These are phyloP conservation scores for Podabrus alpinus DNA, from an alignment of 2,888 invertebrate species.

Conservation along the genomic window DNA sequence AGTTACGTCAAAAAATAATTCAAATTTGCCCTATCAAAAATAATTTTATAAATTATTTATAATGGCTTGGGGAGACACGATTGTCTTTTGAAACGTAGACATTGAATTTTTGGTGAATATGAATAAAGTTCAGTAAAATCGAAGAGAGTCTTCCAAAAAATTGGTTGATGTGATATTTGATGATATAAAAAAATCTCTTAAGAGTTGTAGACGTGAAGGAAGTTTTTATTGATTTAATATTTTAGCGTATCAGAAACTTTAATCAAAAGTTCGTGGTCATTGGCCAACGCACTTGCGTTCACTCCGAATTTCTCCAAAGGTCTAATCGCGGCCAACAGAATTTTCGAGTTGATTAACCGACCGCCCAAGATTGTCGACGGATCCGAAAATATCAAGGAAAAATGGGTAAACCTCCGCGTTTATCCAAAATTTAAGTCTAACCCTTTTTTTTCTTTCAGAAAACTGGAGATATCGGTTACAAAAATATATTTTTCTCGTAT, in stretches of 20 bases:
- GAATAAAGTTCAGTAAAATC: too few relatives aligned
- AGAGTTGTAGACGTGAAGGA: too few relatives aligned
- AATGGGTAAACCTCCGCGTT: slow-evolving; percentile 43
- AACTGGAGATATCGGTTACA: background rate
- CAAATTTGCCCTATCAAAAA: too few relatives aligned
- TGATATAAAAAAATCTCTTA: too few relatives aligned
- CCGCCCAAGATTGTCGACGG: slow-evolving; percentile 62
- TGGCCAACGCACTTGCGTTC: slow-evolving; percentile 69
- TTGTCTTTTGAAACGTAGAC: too few relatives aligned
- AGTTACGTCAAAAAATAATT: too few relatives aligned
- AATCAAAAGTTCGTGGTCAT: slow-evolving; percentile 72
- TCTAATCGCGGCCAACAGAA: slow-evolving; percentile 70
- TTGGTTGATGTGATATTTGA: too few relatives aligned
- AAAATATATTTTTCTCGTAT: background rate
- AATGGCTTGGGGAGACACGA: too few relatives aligned
- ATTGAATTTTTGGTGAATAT: too few relatives aligned
- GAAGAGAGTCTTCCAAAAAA: too few relatives aligned
- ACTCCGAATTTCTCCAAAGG: slow-evolving; percentile 84
- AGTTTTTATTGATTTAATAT: background rate
- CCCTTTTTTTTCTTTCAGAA: background rate
- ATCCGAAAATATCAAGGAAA: slow-evolving; percentile 37
- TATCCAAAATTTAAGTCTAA: background rate
- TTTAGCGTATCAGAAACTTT: slow-evolving; percentile 72
- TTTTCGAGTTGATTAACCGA: slow-evolving; percentile 66
- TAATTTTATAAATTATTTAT: too few relatives aligned